Base-by-base conservation (phyloP, 2,797 vertebrate genomes). In the Gorsachius magnificus region DNA sequence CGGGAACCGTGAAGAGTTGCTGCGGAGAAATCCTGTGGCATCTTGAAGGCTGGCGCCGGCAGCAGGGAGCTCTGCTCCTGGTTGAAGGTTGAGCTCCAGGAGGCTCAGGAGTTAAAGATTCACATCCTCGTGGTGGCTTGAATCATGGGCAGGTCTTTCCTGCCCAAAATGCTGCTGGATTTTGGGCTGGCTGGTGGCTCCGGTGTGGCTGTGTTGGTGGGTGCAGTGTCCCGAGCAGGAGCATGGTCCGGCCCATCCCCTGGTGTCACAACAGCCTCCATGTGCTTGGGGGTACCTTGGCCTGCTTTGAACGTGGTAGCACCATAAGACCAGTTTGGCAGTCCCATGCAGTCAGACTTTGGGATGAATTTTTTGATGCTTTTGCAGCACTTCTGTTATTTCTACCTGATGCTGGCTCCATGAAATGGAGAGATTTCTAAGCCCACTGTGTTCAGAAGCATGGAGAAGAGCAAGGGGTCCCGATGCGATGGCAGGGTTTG, bases 1-100 rank as follows among this genome's bases (percentile, higher is more conserved):
- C 91, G 26, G 94, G 95, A 96, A 83, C 81, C 24, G 63, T 92
- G 95, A 96, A 94, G 94, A 97, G 83, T 95, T 48, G 79, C 94
- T 79, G 88, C 0, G 3, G 92, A 94, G 96, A 68, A 94, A 89
- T 96, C 70, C 56, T 53, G 78, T 94, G 92, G 89, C 85, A 41
- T 94, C 93, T 70, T 17, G 61, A 68, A 89, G 83, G 82, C 41
- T 79, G 84, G 36, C 3, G 11, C 53, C 0, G 6, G 70, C 31
- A 57, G 83, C 9, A 19, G 13, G 69, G 61, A 95, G 10, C 8
- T 46, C 48, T 48, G 81, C 31, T 95, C 22, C 33, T 54, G 66
- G 36, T 56, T 25, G 46, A 38, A 31, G 22, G 33, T 33, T 38
- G 71, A 60, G 22, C 25, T 78, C 16, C 0, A 3, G 31, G 57